Base-by-base conservation (phyloP, 2,888 invertebrate species). In the Lasioglossum pauxillum region DNA sequence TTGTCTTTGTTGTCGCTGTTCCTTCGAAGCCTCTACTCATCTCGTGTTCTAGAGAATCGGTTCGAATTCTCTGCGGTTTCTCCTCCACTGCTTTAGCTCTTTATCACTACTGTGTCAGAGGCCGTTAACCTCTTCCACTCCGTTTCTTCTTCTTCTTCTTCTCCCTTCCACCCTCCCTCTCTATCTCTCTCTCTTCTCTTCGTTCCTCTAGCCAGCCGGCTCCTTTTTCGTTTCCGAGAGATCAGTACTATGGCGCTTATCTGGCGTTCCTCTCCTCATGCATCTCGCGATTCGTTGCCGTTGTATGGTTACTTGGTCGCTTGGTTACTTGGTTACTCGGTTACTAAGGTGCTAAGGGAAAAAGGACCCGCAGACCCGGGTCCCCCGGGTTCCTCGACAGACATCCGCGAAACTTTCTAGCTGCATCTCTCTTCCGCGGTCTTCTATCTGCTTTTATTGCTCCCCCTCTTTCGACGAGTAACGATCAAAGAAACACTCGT, bases 251-350 rank as follows among this genome's bases (percentile, higher is more conserved):
- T 85, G 80, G 57, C 82, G 81, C 83, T 90, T 87, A 89, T 88
- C 90, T 88, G 73, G 60, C 64, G 80, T 78, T 84, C 60, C 74
- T 81, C 80, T 81, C 72, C 84, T 74, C 83, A 73, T 82, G 75
- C 80, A 86, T 77, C 86, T 74, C 83, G 74, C 77, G 86, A 89
- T 80, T 83, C 82, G 82, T 71, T 69, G 72, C 41, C 79, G 71
- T 60, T 80, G 81, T 82, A 78, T 88, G 88, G 87, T 88, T 88
- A 90, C 89, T 90, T 91, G 89, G 88, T 84, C 90, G 86, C 89
- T 87, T 88, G 90, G 92, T 92, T 92, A 92, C 89, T 87, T 88
- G 90, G 92, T 92, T 92, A 92, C 91, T 92, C 92, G 92, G 92
- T 92, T 92, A 91, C 83, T 77, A 75, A 83, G 81, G 78, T 80